Base-by-base conservation (phyloP, 2,797 vertebrate species). In the Anguilla obscura region DNA sequence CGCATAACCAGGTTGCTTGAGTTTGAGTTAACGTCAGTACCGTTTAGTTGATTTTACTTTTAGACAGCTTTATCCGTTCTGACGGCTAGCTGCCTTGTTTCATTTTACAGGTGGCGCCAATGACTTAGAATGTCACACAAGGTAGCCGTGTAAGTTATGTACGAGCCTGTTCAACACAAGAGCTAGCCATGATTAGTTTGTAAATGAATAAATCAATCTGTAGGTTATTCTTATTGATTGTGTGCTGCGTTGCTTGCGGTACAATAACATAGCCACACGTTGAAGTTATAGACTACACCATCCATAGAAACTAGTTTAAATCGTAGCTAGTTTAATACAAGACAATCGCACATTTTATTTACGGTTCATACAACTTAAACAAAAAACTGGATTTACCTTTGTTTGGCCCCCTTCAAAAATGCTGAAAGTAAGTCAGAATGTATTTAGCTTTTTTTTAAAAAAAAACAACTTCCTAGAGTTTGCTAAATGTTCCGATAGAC, bases 381-480 rank as follows among this genome's bases (percentile, higher is more conserved):
- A 10, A 14, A 85, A 89, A 24, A 0, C 3, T 76, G 10, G 56
- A 27, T 87, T 93, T 94, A 95, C 95, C 95, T 96, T 92, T 93
- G 89, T 91, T 85, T 86, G 90, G 60, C 89, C 93, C 92, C 91
- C 87, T 93, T 88, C 90, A 58, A 90, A 92, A 93, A 87, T 89
- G 87, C 90, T 87, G 93, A 93, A 89, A 56, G 86, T 1, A 82
- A 74, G 91, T 91, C 63, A n/a, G 63, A 69, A 91, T 85, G 54
- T 87, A 82, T 89, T 12, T 76, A 33, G 1, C 33, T 33, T 9
- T 30, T 30, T 27, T 71, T 27, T 33, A 71, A 27, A 71, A 52
- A 71, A 52, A 76, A 74, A 30, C 2, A 74, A 36, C 27, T 76
- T 36, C 33, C 33, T 16, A 16, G 3, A 85, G 36, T 90, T 93